These are phyloP conservation scores for Leucosticte australis DNA, from an alignment of 2,113 vertebrate genomes.

Conservation along the genomic window DNA sequence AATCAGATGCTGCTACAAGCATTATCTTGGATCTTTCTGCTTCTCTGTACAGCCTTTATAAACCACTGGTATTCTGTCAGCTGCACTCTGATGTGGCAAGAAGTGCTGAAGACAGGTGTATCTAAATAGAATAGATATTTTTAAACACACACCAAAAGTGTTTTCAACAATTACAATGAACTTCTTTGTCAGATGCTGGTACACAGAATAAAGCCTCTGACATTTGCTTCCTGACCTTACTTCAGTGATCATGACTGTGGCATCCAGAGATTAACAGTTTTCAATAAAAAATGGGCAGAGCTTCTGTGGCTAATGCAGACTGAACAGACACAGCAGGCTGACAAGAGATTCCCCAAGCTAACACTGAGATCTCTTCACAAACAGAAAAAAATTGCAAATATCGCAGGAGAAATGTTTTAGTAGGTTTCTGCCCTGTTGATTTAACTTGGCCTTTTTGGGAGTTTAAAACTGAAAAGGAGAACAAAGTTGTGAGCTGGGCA, in stretches of 20 bases:
- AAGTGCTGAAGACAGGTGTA: rapidly evolving
- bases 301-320: background rate
- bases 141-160: background rate
- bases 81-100: background rate
- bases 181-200: background rate
- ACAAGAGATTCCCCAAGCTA: background rate
- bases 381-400: background rate
- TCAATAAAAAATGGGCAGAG: background rate
- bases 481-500: background rate
- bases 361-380: background rate
- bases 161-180: background rate
- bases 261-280: background rate
- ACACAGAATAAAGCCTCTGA: background rate
- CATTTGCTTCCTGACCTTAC: background rate
- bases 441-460: background rate
- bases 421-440: background rate
- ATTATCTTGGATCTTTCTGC: background rate
- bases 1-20: background rate
- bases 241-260: background rate
- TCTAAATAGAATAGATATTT: background rate
- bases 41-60: background rate
- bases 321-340: background rate
- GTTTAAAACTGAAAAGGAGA: background rate
- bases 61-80: background rate
- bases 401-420: background rate